Percentiles rank a stretch among this genome's conserved stretches.
These are phyloP conservation scores for Drosophila santomea DNA, from an alignment of 1,140 invertebrate species.

Conservation along the genomic window DNA sequence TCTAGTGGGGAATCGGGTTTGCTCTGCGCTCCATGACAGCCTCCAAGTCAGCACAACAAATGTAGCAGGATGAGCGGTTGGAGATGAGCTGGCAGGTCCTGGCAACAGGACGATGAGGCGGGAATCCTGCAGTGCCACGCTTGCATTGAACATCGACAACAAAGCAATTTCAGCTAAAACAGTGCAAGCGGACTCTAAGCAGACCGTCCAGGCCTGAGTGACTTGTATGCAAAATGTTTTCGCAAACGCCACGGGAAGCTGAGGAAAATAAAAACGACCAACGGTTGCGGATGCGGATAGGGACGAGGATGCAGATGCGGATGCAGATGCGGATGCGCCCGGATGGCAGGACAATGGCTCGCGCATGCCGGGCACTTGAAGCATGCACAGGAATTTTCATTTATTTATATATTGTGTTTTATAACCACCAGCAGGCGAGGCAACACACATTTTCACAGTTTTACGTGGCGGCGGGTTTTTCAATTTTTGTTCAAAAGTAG, in stretches of 20 bases:
- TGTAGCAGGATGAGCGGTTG: constrained; percentile 3
- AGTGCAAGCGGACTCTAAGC: constrained; percentile 54
- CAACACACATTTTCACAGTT: constrained; percentile 61
- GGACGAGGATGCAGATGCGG: constrained; percentile 51
- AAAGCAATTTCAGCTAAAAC: constrained; percentile 82
- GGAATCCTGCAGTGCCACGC: constrained; percentile 58
- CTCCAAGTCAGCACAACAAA: constrained; percentile 58
- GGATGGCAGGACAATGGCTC: constrained; percentile 76
- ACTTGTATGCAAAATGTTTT: constrained; percentile 82
- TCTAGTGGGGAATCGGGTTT: too few relatives aligned
- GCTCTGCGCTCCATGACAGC: constrained; percentile 55
- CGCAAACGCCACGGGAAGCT: constrained; percentile 31
- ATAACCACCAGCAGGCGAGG: constrained; percentile 56
- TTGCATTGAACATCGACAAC: constrained; percentile 81
- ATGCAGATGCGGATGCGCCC: constrained; percentile 60
- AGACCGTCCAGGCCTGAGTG: constrained; percentile 63
- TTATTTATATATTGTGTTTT: constrained; percentile 83
- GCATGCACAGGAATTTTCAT: constrained; percentile 82
- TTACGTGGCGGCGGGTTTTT: constrained; percentile 67
- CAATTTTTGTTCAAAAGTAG: constrained; percentile 79
- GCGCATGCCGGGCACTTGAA: constrained; percentile 80
- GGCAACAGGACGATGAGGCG: constrained; percentile 1
- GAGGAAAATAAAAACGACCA: constrained; percentile 53
- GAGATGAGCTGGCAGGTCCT: not conserved
- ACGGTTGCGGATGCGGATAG: constrained; percentile 58